Evolutionary conservation across 2,888 invertebrate genomes (phyloP), one percentile per base, ranked within the genome.

Genomic region (Punctoribates punctum): DNA sequence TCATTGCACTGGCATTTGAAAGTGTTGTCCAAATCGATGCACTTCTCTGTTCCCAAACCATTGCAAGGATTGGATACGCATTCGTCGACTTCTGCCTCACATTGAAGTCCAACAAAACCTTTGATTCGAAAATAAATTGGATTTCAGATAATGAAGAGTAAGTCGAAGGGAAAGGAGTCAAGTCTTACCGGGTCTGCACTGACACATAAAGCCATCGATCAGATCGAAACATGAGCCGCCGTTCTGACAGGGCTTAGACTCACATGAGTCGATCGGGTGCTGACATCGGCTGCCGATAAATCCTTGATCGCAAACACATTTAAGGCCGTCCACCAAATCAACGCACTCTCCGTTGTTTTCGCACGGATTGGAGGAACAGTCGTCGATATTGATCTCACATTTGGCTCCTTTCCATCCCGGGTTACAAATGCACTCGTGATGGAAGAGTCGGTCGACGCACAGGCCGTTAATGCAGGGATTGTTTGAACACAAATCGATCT

Each of bases 391-490:
- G 3, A 90, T 88, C 81, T 96, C 95, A 82, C 97, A 97, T 60
- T 82, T 73, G 13, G 79, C 80, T 79, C 89, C 96, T 15, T 89
- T 89, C 94, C 96, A 98, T 76, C 98, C 97, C 0, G 92, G 91
- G 82, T 94, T 89, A 83, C 98, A 98, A 73, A 94, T 88, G 81
- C 96, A 96, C 83, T 93, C 90, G 82, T 93, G 90, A 70, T 89
- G 88, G 84, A 92, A 94, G 0, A 95, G 87, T 81, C 90, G 91
- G 83, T 97, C 97, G 0, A 93, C 90, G 82, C 97, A 97, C 57
- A 94, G 88, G 17, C 96, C 96, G 83, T 98, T 94, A 81, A 91
- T 89, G 84, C 98, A 99, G 0, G 97, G 96, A 81, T 89, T 90
- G 74, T 90, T 90, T 0, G 90, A 88, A 83, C 99, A 99, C 1